Evolutionary conservation across 1,140 invertebrate genomes (phyloP).

Genomic region (Psix sp.): DNA sequence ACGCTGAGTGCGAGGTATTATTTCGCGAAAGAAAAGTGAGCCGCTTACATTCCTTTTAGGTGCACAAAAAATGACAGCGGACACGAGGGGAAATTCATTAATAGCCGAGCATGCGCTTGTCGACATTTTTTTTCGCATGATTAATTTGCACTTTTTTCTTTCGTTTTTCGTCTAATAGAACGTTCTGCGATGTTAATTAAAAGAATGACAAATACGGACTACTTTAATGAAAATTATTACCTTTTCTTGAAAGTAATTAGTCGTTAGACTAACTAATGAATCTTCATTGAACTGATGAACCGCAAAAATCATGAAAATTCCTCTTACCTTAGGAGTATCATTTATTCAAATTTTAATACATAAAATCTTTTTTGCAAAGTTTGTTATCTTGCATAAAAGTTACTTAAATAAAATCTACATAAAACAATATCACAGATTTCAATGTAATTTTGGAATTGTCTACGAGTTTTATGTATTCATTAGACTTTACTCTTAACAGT

Average conservation of each 20-base stretch:
- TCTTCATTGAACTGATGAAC: constrained; percentile 35
- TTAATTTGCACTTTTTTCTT: constrained; percentile 28
- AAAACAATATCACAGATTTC: no score
- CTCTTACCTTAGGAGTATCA: no score
- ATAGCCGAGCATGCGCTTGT: constrained; percentile 21
- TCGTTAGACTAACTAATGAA: constrained; percentile 17
- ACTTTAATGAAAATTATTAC: constrained; percentile 33
- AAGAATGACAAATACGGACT: constrained; percentile 31
- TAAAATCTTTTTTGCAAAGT: no score
- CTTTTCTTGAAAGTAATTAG: constrained; percentile 31
- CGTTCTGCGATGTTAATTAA: constrained; percentile 36
- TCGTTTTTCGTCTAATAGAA: constrained; percentile 8
- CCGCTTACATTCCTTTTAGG: constrained; percentile 47
- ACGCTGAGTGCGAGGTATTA: constrained; percentile 21
- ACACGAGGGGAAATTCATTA: constrained; percentile 44
- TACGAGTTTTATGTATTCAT: no score
- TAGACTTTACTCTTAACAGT: no score
- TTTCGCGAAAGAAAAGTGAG: constrained; percentile 52
- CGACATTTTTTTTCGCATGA: constrained; percentile 25
- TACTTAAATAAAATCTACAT: no score
- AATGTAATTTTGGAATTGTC: no score
- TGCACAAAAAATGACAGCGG: constrained; percentile 23
- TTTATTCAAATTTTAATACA: no score
- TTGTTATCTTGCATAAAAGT: no score
- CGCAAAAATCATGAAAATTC: constrained; percentile 8